phyloP scores from a whole-genome alignment of 2,113 vertebrate species.

The Trogon melanurus region DNA sequence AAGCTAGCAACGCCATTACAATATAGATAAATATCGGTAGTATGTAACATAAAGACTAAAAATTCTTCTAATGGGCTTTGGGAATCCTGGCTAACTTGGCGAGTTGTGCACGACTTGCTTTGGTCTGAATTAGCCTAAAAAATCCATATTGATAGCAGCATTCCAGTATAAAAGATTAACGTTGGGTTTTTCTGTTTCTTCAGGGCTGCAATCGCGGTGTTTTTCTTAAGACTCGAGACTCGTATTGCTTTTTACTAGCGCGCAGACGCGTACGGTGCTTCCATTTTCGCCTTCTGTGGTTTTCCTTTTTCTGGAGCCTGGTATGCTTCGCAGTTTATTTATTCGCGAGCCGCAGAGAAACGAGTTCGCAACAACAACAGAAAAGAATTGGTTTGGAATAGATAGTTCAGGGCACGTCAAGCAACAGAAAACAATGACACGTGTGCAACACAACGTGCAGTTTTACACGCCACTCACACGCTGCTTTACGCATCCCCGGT shows the following conservation, averaged over 20 bases:
- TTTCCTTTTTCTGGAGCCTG: conserved; percentile 23
- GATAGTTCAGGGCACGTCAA: not conserved
- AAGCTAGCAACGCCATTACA: not conserved
- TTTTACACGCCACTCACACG: not conserved
- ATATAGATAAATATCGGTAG: not conserved
- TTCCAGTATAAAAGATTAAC: not conserved
- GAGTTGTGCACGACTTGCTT: not conserved
- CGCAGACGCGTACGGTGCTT: not conserved
- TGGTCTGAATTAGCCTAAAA: not conserved
- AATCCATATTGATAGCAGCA: not conserved
- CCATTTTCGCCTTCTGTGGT: conserved; percentile 31
- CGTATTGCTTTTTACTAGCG: not conserved
- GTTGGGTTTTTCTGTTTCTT: not conserved
- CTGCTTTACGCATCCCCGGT: not conserved
- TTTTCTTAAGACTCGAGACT: not conserved
- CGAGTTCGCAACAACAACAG: not conserved
- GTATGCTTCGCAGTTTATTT: not conserved
- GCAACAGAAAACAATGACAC: conserved; percentile 9
- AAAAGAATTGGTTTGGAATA: conserved; percentile 3
- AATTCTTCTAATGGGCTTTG: not conserved
- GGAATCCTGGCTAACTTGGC: not conserved
- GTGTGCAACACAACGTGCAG: not conserved
- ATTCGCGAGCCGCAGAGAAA: conserved; percentile 23
- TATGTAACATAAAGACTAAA: not conserved
- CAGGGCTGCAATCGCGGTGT: not conserved